phyloP scores from a whole-genome alignment of 1,140 invertebrate genomes.

The Sarcophaga bullata region DNA sequence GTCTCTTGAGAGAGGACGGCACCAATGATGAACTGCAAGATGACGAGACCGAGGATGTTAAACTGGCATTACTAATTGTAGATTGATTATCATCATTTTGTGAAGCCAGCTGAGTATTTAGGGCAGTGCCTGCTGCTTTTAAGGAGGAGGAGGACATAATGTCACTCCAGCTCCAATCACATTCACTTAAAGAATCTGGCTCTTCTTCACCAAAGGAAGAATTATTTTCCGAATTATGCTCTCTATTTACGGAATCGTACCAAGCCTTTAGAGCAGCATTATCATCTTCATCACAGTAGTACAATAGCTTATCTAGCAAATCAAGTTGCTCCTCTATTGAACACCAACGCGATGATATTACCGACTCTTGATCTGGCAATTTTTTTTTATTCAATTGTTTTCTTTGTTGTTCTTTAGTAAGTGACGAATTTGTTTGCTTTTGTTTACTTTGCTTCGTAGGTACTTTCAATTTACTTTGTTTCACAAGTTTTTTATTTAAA shows the following conservation, averaged over 20 bases:
- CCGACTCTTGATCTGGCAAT: slow-evolving; percentile 44
- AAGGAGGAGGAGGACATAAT: slow-evolving; percentile 32
- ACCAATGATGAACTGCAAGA: slow-evolving; percentile 64
- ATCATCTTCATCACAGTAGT: slow-evolving; percentile 58
- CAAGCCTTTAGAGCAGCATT: slow-evolving; percentile 46
- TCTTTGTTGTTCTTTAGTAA: slow-evolving; percentile 1
- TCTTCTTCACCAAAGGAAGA: slow-evolving; percentile 15
- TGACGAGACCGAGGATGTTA: slow-evolving; percentile 29
- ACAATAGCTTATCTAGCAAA: slow-evolving; percentile 57
- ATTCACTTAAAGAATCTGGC: slow-evolving; percentile 22
- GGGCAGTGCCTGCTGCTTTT: neutral
- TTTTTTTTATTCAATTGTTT: slow-evolving; percentile 1
- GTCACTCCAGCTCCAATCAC: slow-evolving; percentile 38
- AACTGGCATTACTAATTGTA: slow-evolving; percentile 35
- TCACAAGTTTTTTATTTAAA: slow-evolving; percentile 13
- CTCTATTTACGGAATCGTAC: slow-evolving; percentile 21
- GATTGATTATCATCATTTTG: slow-evolving; percentile 40
- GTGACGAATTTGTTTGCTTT: slow-evolving; percentile 26
- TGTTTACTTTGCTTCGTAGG: slow-evolving; percentile 42
- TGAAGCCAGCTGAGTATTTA: neutral
- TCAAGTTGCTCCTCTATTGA: slow-evolving; percentile 61
- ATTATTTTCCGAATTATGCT: neutral
- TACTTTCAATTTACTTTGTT: slow-evolving; percentile 45
- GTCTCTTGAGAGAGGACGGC: slow-evolving; percentile 71
- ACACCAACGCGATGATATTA: slow-evolving; percentile 58